Percentiles rank a stretch among this genome's conserved stretches.
phyloP scores from a whole-genome alignment of 2,888 invertebrate genomes.

The Torymus tubicola region DNA sequence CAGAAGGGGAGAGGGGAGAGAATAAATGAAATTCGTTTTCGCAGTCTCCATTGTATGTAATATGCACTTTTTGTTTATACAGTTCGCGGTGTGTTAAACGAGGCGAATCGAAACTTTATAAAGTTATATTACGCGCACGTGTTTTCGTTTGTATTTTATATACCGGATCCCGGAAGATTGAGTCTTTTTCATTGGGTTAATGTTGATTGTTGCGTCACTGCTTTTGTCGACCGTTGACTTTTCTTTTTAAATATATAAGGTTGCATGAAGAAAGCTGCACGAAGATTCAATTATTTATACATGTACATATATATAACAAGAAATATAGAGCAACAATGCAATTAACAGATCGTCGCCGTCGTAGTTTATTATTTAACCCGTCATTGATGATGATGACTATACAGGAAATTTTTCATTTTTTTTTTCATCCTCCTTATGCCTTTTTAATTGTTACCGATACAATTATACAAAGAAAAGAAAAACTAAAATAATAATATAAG shows the following conservation, averaged over 20 bases:
- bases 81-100: neutral
- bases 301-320: constrained; percentile 40
- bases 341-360: constrained; percentile 36
- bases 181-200: constrained; percentile 24
- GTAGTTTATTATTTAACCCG: constrained; percentile 12
- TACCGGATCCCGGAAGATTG: constrained; percentile 26
- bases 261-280: constrained; percentile 14
- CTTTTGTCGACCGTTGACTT: neutral
- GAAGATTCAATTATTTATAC: constrained; percentile 28
- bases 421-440: neutral
- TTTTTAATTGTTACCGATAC: neutral
- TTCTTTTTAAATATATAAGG: constrained; percentile 26
- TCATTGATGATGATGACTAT: neutral
- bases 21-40: constrained; percentile 20
- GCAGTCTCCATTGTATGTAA: constrained; percentile 19
- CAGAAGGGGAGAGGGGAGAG: no score
- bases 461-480: constrained; percentile 8
- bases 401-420: neutral
- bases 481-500: neutral
- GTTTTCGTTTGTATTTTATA: no score
- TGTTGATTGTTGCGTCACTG: constrained; percentile 11
- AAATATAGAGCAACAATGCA: constrained; percentile 40
- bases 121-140: neutral
- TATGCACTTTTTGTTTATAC: constrained; percentile 5
- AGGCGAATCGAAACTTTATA: neutral